These are phyloP conservation scores for Anser brachyrhynchus DNA, from an alignment of 2,113 vertebrate species.

Conservation along the genomic window DNA sequence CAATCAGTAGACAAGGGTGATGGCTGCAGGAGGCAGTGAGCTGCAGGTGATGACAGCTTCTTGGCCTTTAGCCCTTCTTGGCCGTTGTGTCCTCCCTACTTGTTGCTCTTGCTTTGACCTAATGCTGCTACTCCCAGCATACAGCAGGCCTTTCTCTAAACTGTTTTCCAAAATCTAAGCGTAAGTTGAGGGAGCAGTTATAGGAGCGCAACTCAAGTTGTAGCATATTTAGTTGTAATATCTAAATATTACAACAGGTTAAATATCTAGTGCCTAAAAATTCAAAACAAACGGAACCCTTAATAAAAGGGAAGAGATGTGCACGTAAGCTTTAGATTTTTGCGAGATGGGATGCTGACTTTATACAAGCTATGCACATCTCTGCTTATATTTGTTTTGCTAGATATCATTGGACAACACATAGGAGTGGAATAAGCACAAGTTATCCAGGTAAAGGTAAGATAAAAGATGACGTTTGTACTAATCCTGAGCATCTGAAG, in stretches of 20 bases:
- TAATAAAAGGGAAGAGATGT: background rate
- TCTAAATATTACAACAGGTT: no score
- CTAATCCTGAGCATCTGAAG: background rate
- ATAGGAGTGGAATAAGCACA: background rate
- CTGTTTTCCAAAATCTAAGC: background rate
- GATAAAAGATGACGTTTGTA: background rate
- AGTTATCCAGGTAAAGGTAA: background rate
- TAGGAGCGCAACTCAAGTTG: fast-evolving
- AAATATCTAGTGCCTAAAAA: background rate
- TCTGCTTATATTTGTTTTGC: background rate
- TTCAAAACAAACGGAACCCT: background rate
- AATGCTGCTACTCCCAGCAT: background rate
- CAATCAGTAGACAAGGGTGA: background rate
- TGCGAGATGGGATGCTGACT: background rate
- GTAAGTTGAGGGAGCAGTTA: background rate
- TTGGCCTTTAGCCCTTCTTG: background rate
- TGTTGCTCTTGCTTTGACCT: background rate
- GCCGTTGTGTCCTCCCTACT: background rate
- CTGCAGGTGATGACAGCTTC: background rate
- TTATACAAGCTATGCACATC: background rate
- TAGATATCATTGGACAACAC: background rate
- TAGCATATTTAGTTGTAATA: background rate
- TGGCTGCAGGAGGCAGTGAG: no score
- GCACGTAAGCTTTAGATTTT: background rate
- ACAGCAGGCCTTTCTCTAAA: background rate